Evolutionary conservation across 1,140 invertebrate genomes (phyloP).

Genomic region (Ladona fulva): DNA sequence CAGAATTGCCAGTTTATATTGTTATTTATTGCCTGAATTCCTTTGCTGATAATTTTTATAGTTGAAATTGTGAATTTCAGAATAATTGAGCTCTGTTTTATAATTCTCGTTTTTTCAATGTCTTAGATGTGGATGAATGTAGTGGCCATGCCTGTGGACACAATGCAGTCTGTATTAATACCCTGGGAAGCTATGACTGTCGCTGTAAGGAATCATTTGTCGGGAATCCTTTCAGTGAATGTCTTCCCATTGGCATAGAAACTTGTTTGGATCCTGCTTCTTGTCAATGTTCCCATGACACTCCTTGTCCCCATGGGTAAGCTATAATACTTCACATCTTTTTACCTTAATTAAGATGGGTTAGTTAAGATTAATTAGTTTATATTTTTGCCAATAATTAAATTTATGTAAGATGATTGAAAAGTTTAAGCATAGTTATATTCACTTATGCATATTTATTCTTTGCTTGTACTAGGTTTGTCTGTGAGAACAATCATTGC

Average conservation of each 20-base stretch:
- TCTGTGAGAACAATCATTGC: conserved; percentile 59
- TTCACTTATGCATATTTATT: conserved; percentile 13
- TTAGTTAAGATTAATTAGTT: too few relatives aligned
- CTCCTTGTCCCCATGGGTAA: conserved; percentile 60
- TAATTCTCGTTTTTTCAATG: conserved; percentile 10
- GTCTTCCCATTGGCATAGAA: conserved; percentile 53
- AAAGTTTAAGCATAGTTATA: background rate
- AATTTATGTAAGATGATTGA: background rate
- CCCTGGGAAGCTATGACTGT: conserved; percentile 77
- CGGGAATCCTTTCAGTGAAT: conserved; percentile 77
- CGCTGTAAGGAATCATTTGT: conserved; percentile 68
- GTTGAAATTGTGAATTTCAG: background rate
- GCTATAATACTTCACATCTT: background rate
- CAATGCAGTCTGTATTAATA: conserved; percentile 82
- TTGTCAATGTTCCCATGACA: conserved; percentile 57
- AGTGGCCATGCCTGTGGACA: conserved; percentile 67
- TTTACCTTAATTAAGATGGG: too few relatives aligned
- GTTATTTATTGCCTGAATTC: too few relatives aligned
- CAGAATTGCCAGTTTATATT: too few relatives aligned
- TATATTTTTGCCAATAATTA: too few relatives aligned
- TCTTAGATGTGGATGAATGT: conserved; percentile 72
- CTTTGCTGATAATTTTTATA: too few relatives aligned
- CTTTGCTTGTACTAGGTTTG: conserved; percentile 36
- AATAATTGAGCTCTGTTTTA: too few relatives aligned
- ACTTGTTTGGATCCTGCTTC: conserved; percentile 55